Base-by-base conservation (phyloP, 1,140 invertebrate species). In the Galendromus occidentalis region DNA sequence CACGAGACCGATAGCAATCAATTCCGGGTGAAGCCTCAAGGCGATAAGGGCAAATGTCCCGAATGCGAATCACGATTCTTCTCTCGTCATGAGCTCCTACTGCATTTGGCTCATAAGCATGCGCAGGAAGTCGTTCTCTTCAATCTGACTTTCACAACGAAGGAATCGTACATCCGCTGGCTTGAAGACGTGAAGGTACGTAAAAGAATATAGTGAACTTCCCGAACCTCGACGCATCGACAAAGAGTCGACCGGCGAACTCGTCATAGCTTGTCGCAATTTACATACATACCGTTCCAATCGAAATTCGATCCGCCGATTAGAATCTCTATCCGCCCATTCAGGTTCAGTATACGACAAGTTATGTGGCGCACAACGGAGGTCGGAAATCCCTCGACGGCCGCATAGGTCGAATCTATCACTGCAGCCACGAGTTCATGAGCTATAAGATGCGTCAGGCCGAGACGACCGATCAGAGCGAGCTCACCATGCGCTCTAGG, bases 371-470 rank as follows among this genome's bases (percentile, higher is more conserved):
- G 5, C 51, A 59, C 51, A 59, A 59, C 22, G 51, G 51, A 22
- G 51, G 51, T 9, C 51, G 51, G 22, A 59, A 59, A 22, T 59
- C 51, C 17, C 51, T 29, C 17, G 51, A 59, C 33, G 51, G 51
- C 2, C 51, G 51, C 17, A 59, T 33, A 25, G 51, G 51, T 59
- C 51, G 51, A 17, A 59, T 59, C 14, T 59, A 59, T 33, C 51
- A 59, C 22, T 59, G 51, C 51, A 59, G 51, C 51, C 51, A 59
- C 20, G 51, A 59, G 9, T 59, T 59, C 22, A 59, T 59, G 51
- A 59, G 51, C 51, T 59, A 59, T 22, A 59, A 59, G 33, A 59
- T 59, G 51, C 14, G 51, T 6, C 51, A 59, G 22, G 51, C 51
- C 2, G 51, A 59, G 25, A 59, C 51, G n/a, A 33, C 33, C 12